Base-by-base conservation (phyloP, 2,888 invertebrate genomes). In the Gonocerus acuteangulatus region DNA sequence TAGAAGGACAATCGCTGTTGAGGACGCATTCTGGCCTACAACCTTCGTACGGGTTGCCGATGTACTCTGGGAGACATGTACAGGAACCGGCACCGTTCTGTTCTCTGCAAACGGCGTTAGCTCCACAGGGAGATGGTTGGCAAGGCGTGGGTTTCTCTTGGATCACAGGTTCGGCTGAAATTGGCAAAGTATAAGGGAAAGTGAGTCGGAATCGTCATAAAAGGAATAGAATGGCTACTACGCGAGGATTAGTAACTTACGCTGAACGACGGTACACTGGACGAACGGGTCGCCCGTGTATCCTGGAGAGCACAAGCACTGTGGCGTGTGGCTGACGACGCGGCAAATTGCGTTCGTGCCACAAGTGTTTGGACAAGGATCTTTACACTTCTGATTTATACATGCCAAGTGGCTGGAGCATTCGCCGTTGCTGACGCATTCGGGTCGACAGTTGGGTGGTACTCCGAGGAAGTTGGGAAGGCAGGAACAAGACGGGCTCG, bases 41-140 rank as follows among this genome's bases (percentile, higher is more conserved):
- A 18, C 81, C 80, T 73, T 85, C 85, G 67, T 87, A 87, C 13
- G 89, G 88, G 74, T 89, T 85, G 63, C 89, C 89, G 67, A 81
- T 81, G 71, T 84, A 86, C 51, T 83, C 85, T 6, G 80, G 76
- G 48, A 84, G 75, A 72, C 89, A 89, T 66, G 81, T 78, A 70
- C 89, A 89, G 62, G 68, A 71, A 68, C 79, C 79, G 69, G 78
- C 79, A 66, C 64, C 62, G 51, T 66, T 67, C 45, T 67, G 68
- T 47, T 69, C 81, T 61, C 77, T 75, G 68, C 85, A 85, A 67
- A 81, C 79, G 1, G 84, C 79, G 71, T 82, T 82, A 1, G 73
- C 68, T 45, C 84, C 83, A 68, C 84, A 84, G 9, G 77, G 68
- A 1, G 84, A 79, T 49, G 63, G 67, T 82, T 85, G 23, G 81